These are phyloP conservation scores for Halichoerus grypus DNA, from an alignment of 2,113 vertebrate species.

Conservation along the genomic window DNA sequence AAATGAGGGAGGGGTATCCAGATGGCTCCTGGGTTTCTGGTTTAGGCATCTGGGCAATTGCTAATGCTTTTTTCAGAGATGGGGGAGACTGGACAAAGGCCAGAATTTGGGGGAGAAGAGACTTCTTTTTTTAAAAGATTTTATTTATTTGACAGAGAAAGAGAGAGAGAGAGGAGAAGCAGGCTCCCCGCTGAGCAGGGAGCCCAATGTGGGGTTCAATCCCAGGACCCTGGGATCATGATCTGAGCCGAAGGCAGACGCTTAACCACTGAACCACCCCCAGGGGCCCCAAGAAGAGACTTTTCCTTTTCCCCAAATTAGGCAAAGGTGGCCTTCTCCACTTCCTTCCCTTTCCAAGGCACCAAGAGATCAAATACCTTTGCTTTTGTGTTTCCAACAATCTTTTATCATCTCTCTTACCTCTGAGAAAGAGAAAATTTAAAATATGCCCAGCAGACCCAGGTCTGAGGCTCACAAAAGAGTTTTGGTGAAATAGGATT, in stretches of 20 bases:
- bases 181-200: not conserved
- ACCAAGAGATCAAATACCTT: not conserved
- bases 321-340: not conserved
- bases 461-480: slow-evolving; percentile 84
- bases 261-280: not conserved
- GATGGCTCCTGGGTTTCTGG: not conserved
- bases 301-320: not conserved
- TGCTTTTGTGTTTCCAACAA: not conserved
- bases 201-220: not conserved
- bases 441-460: slow-evolving; percentile 52
- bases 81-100: not conserved
- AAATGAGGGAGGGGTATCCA: not conserved
- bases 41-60: not conserved
- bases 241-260: not conserved
- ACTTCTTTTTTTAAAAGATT: not conserved
- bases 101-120: not conserved
- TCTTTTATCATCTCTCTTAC: slow-evolving; percentile 59
- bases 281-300: not conserved
- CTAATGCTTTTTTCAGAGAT: not conserved
- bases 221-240: not conserved
- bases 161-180: not conserved
- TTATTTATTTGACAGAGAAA: not conserved
- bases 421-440: slow-evolving; percentile 60
- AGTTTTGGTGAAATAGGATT: slow-evolving; percentile 89
- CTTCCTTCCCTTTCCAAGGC: not conserved